Base-by-base conservation (phyloP, 2,113 vertebrate species). In the Melierax canorus region DNA sequence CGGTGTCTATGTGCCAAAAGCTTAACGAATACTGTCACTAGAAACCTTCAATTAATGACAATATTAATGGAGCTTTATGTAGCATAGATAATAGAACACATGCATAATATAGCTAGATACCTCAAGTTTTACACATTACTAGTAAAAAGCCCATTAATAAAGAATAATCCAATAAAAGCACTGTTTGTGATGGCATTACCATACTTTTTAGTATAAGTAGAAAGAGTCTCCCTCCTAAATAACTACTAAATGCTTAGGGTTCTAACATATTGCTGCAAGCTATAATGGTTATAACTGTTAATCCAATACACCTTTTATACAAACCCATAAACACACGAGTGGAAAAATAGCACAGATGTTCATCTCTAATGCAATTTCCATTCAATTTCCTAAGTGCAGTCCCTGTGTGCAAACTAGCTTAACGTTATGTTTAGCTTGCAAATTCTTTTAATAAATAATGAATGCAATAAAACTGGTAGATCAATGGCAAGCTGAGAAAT, bases 371-470 rank as follows among this genome's bases (percentile, higher is more conserved):
- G 98, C 98, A 98, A 99, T 99, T 99, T 98, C 98, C 98, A 98
- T 99, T 98, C 98, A 99, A 99, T 99, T 98, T 99, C 98, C 98
- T 99, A 98, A 99, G 98, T 99, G 99, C 98, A 92, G 98, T 98
- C 98, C 98, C 98, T 98, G 98, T 98, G 99, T 98, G 98, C 98
- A 98, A 98, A 98, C 98, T 98, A 98, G 99, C 98, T 98, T 98
- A 98, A 98, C 97, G 74, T 99, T 98, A 98, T 99, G 98, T 99
- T 99, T 99, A 99, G 98, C 98, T 99, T 99, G 98, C 99, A 99
- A 99, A 99, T 98, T 99, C 98, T 98, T 99, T 99, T 98, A 99
- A 99, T 99, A 99, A 99, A 99, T 99, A 99, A 99, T 99, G 98
- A 99, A 99, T 98, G 98, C 98, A 98, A 98, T 99, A 99, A 99